A percentile compares a stretch with the other conserved stretches of the same genome.
Conservation (phyloP, 2,797 vertebrate genomes). For the Chelonia mydas region DNA sequence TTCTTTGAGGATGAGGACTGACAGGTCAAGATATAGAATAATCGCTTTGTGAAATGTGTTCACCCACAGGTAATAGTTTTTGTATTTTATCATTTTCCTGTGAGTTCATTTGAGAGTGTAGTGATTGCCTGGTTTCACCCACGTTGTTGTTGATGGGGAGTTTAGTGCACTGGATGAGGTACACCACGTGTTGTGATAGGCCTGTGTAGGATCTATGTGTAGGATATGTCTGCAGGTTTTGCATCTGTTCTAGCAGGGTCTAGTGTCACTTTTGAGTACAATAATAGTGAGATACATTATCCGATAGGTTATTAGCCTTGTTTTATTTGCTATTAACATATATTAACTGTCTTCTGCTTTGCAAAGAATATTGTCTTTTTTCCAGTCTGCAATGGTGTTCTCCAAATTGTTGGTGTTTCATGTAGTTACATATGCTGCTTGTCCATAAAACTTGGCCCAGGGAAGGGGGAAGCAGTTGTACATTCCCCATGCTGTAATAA, state of each 20-base stretch:
- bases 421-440: neutral
- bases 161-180: neutral
- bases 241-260: neutral
- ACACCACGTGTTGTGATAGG: neutral
- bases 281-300: neutral
- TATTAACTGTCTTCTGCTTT: neutral
- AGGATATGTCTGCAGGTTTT: neutral
- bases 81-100: neutral
- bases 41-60: neutral
- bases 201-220: neutral
- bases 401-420: neutral
- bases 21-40: neutral
- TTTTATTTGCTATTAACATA: neutral
- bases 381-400: neutral
- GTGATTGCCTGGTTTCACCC: neutral
- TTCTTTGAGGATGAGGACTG: neutral
- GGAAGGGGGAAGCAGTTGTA: rapidly evolving
- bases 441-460: neutral
- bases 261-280: neutral
- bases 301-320: neutral
- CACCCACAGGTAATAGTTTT: neutral
- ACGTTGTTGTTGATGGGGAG: neutral
- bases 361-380: no score
- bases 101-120: neutral
- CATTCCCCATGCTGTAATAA: neutral